Percentiles rank a stretch among this genome's conserved stretches.
Evolutionary conservation across 2,113 vertebrate species (phyloP).

Genomic region (Tragelaphus buxtoni): DNA sequence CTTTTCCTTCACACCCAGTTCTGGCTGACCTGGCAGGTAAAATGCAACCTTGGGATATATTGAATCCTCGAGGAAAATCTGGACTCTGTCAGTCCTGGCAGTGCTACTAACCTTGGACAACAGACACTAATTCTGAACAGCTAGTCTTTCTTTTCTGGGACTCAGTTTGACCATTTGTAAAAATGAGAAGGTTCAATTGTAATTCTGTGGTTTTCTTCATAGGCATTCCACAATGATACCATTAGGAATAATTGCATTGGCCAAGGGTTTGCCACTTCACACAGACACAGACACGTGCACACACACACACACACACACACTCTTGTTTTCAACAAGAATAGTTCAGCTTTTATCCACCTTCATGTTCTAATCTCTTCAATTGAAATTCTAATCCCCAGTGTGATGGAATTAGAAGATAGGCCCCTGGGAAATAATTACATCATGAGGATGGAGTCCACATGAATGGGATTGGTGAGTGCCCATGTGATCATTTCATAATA

Average conservation of each 20-base stretch:
- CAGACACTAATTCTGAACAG: background rate
- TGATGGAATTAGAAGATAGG: background rate
- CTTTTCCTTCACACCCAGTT: background rate
- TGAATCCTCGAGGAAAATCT: background rate
- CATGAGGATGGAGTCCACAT: background rate
- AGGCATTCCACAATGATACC: background rate
- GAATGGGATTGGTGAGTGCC: background rate
- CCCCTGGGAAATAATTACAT: background rate
- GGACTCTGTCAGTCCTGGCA: background rate
- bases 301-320: fast-evolving
- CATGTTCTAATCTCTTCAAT: background rate
- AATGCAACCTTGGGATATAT: background rate
- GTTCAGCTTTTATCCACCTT: background rate
- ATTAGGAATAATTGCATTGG: background rate
- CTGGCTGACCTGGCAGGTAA: background rate
- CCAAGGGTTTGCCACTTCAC: background rate
- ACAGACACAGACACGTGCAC: fast-evolving
- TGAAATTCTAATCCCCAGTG: background rate
- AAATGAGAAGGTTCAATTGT: background rate
- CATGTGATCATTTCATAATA: background rate
- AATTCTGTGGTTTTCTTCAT: background rate
- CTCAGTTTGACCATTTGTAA: conserved; percentile 4
- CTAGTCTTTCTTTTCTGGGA: background rate
- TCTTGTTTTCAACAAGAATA: background rate
- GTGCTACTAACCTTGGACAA: background rate